Conservation (phyloP, 2,113 vertebrate species). For the Oostethus manadensis region DNA sequence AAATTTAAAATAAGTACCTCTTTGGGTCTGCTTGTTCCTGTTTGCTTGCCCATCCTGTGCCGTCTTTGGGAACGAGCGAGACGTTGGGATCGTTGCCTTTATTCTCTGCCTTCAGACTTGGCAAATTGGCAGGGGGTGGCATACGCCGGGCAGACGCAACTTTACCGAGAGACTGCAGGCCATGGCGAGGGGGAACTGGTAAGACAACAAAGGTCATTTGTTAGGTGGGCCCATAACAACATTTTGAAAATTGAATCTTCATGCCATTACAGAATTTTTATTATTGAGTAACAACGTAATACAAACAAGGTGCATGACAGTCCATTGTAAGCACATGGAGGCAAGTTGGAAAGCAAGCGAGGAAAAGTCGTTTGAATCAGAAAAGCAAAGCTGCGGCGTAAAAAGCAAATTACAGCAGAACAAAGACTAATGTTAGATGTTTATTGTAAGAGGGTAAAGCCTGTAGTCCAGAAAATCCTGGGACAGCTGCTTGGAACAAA, state of each 20-base stretch:
- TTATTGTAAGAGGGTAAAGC: too few relatives aligned
- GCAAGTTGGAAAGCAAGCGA: conserved; percentile 2
- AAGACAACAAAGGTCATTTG: conserved; percentile 29
- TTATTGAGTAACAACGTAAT: too few relatives aligned
- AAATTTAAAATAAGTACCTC: conserved; percentile 69
- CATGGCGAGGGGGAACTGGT: conserved; percentile 90
- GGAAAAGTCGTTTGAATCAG: conserved; percentile 10
- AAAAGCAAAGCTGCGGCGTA: conserved; percentile 21
- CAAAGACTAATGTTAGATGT: neutral
- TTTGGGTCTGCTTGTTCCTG: conserved; percentile 93
- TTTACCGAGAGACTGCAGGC: conserved; percentile 96
- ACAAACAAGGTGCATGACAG: too few relatives aligned
- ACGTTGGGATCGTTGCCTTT: conserved; percentile 97
- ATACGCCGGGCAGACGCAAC: conserved; percentile 93
- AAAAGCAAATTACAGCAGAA: conserved; percentile 21
- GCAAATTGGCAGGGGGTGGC: conserved; percentile 92
- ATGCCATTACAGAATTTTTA: too few relatives aligned
- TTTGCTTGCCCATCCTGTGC: conserved; percentile 98
- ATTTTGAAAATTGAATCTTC: neutral
- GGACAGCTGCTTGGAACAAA: conserved; percentile 53
- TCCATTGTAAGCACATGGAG: too few relatives aligned
- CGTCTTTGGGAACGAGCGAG: conserved; percentile 93
- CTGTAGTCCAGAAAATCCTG: conserved; percentile 18
- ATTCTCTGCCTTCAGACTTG: conserved; percentile 95
- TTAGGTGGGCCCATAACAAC: conserved; percentile 42